Conservation (phyloP, 2,888 invertebrate species). For the Tolmerus cingulatus region DNA sequence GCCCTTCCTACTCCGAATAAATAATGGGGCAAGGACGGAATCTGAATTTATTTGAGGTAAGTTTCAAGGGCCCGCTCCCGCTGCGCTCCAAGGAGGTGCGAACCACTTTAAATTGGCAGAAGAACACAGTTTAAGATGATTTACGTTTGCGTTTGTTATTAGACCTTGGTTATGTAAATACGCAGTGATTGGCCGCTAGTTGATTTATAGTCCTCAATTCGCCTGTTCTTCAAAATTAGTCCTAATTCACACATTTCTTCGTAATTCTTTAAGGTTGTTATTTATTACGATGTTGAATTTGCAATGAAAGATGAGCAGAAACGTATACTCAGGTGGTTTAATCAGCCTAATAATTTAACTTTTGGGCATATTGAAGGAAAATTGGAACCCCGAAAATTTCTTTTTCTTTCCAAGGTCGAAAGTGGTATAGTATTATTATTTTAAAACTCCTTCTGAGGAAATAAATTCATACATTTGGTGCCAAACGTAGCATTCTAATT, state of each 20-base stretch:
- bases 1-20: conserved; percentile 10
- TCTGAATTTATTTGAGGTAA: conserved; percentile 18
- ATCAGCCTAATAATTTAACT: no score
- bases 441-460: no score
- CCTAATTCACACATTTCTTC: not conserved
- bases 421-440: no score
- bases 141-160: conserved; percentile 26
- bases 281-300: not conserved
- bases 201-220: not conserved
- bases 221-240: not conserved
- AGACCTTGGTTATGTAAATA: conserved; percentile 9
- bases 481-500: no score
- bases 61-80: not conserved
- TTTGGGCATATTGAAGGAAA: no score
- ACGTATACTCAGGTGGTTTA: no score
- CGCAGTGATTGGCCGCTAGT: not conserved
- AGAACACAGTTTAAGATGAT: conserved; percentile 8
- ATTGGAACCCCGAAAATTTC: no score
- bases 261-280: not conserved
- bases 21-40: conserved; percentile 10
- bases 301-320: not conserved
- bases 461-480: no score
- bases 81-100: not conserved
- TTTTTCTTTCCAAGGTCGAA: no score
- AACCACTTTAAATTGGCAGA: conserved; percentile 8